A percentile compares a stretch with the other conserved stretches of the same genome.
phyloP scores from a whole-genome alignment of 2,888 invertebrate genomes.

The Dinocampus coccinellae region DNA sequence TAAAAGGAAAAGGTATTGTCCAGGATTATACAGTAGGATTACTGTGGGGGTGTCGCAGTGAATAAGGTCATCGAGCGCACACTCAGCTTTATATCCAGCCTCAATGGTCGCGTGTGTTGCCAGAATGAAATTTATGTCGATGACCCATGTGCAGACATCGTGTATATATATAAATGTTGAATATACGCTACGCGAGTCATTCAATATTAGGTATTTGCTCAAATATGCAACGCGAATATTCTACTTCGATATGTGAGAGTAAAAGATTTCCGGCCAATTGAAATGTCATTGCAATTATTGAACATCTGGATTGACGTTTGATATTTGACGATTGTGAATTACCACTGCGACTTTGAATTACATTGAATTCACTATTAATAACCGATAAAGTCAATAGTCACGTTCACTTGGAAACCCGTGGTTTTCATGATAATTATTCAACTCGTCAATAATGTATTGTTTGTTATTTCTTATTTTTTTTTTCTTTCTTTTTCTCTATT shows the following conservation, averaged over 20 bases:
- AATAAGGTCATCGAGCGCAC: conserved; percentile 52
- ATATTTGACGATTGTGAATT: neutral
- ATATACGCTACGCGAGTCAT: conserved; percentile 28
- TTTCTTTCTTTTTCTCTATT: too few species aligned
- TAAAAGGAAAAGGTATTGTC: conserved; percentile 59
- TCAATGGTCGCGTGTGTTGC: neutral
- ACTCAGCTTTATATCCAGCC: conserved; percentile 31
- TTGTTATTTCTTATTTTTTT: too few species aligned
- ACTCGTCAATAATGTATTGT: too few species aligned
- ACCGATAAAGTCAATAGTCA: too few species aligned
- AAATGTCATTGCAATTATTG: conserved; percentile 7
- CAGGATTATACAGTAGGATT: conserved; percentile 61
- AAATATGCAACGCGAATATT: neutral
- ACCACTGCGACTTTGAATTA: neutral
- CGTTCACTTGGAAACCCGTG: too few species aligned
- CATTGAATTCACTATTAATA: too few species aligned
- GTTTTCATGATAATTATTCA: too few species aligned
- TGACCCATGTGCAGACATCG: conserved; percentile 23
- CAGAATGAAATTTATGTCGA: conserved; percentile 55
- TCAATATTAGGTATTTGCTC: conserved; percentile 17
- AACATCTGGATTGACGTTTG: neutral
- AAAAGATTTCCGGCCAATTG: neutral
- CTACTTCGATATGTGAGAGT: neutral
- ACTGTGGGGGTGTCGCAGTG: conserved; percentile 40
- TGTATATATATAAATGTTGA: conserved; percentile 31